These are phyloP conservation scores for Sebastes diaconus DNA, from an alignment of 2,797 vertebrate genomes.

Conservation along the genomic window DNA sequence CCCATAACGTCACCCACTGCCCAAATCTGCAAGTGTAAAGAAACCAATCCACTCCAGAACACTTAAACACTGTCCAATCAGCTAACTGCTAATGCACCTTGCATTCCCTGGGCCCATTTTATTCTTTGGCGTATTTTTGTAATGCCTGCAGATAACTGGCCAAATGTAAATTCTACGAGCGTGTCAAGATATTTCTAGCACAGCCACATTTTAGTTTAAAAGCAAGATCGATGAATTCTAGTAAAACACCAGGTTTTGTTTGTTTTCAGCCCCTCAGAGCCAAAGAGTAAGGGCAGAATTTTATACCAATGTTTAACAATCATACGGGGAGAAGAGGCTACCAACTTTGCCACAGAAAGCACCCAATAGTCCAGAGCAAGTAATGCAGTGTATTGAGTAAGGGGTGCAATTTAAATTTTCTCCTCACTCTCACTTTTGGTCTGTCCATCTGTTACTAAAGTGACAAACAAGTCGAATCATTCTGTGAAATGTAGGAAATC, in stretches of 20 bases:
- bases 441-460: slow-evolving; percentile 27
- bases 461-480: slow-evolving; percentile 51
- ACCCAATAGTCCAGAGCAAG: slow-evolving; percentile 31
- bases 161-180: slow-evolving; percentile 57
- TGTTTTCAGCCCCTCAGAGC: slow-evolving; percentile 56
- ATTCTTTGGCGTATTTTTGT: slow-evolving; percentile 67
- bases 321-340: slow-evolving; percentile 33
- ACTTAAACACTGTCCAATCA: slow-evolving; percentile 55
- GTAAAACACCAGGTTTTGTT: slow-evolving; percentile 38
- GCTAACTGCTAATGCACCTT: slow-evolving; percentile 59
- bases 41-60: slow-evolving; percentile 45
- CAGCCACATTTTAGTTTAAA: slow-evolving; percentile 53
- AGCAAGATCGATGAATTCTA: background rate
- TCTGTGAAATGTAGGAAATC: slow-evolving; percentile 73
- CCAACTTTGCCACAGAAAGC: slow-evolving; percentile 4
- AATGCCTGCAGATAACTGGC: slow-evolving; percentile 56
- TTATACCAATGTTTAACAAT: slow-evolving; percentile 58
- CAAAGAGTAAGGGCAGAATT: slow-evolving; percentile 64
- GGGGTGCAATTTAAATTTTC: background rate
- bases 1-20: slow-evolving; percentile 65
- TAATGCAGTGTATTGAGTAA: slow-evolving; percentile 16
- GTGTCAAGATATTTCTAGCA: slow-evolving; percentile 53
- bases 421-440: background rate
- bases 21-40: slow-evolving; percentile 62
- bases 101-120: slow-evolving; percentile 65